Conservation (phyloP, 2,888 invertebrate genomes). For the Aethes cnicana region DNA sequence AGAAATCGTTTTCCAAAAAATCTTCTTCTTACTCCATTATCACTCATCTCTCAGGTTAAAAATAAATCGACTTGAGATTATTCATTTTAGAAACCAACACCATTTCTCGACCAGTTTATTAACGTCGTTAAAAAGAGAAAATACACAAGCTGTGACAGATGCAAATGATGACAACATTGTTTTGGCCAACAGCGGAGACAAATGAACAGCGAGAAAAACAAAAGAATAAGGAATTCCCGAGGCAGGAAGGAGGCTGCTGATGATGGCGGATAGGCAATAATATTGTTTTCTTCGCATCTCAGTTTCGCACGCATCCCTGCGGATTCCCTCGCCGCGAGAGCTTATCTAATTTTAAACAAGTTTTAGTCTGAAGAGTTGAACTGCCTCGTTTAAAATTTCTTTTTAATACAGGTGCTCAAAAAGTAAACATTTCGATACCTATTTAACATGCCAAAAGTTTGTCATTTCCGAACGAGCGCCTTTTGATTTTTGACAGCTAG, state of each 20-base stretch:
- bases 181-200: constrained; percentile 11
- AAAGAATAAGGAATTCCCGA: constrained; percentile 19
- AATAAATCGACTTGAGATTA: too few species aligned
- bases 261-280: constrained; percentile 14
- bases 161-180: constrained; percentile 24
- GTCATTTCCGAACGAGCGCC: too few species aligned
- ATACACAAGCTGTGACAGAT: constrained; percentile 16
- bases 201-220: constrained; percentile 27
- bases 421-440: too few species aligned
- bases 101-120: not conserved
- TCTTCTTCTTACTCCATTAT: too few species aligned
- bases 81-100: too few species aligned
- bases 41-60: too few species aligned
- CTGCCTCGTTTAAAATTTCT: not conserved
- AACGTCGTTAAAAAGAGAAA: not conserved
- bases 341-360: constrained; percentile 13
- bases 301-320: not conserved
- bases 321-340: not conserved
- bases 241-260: constrained; percentile 16
- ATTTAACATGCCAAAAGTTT: too few species aligned
- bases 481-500: too few species aligned
- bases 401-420: too few species aligned
- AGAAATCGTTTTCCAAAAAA: not conserved
- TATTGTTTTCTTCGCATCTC: not conserved
- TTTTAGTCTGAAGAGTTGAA: constrained; percentile 3